Conservation (phyloP, 2,797 vertebrate species). For the Labroides dimidiatus region DNA sequence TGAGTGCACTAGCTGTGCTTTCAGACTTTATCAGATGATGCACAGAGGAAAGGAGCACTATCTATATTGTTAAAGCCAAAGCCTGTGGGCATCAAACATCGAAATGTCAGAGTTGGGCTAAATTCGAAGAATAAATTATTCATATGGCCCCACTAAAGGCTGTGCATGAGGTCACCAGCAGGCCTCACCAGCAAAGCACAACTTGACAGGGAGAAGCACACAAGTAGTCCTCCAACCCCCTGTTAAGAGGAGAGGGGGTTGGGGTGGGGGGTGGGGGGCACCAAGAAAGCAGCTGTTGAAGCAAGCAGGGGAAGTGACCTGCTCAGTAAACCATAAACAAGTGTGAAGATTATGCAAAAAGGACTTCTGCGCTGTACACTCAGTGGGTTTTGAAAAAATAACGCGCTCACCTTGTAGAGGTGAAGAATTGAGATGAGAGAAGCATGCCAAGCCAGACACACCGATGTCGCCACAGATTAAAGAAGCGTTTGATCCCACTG, state of each 20-base stretch:
- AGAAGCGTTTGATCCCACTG: conserved; percentile 59
- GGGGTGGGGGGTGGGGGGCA: conserved; percentile 61
- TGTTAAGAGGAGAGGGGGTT: conserved; percentile 56
- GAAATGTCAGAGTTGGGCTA: conserved; percentile 83
- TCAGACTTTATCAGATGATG: conserved; percentile 77
- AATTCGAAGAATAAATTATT: conserved; percentile 86
- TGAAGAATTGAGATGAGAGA: conserved; percentile 70
- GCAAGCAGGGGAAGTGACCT: conserved; percentile 85
- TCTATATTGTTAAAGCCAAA: conserved; percentile 79
- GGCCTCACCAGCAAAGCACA: conserved; percentile 79
- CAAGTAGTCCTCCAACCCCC: conserved; percentile 77
- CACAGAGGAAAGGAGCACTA: conserved; percentile 72
- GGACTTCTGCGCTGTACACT: conserved; percentile 50
- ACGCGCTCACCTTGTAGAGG: conserved; percentile 68
- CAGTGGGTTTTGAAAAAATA: conserved; percentile 59
- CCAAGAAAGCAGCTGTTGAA: conserved; percentile 85
- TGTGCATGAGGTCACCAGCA: conserved; percentile 81
- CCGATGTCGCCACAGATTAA: conserved; percentile 59
- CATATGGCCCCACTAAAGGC: conserved; percentile 82
- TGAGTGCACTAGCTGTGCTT: conserved; percentile 59
- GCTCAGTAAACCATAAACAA: conserved; percentile 88
- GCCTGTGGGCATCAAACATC: conserved; percentile 80
- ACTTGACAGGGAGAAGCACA: conserved; percentile 84
- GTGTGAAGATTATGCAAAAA: conserved; percentile 82
- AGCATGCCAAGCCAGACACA: conserved; percentile 58